phyloP scores from a whole-genome alignment of 2,888 invertebrate species.

The Andrena flavipes region DNA sequence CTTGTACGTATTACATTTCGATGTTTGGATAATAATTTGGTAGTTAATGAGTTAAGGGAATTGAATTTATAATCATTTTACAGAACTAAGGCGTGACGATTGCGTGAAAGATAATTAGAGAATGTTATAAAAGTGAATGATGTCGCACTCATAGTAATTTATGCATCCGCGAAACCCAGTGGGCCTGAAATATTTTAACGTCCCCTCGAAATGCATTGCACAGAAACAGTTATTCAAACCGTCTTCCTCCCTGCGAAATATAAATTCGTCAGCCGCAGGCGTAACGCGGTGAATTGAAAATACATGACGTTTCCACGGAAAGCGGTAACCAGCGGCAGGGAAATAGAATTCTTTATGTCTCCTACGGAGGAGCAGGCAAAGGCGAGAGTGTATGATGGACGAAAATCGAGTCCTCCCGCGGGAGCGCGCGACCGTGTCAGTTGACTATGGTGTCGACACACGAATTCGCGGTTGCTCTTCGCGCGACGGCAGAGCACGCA shows the following conservation, averaged over 20 bases:
- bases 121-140: no score
- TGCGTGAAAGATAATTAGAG: no score
- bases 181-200: background rate
- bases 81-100: no score
- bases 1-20: no score
- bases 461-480: conserved; percentile 31
- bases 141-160: no score
- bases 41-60: no score
- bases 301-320: conserved; percentile 1
- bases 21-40: no score
- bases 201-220: background rate
- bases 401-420: background rate
- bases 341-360: background rate
- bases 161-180: background rate
- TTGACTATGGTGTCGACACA: background rate
- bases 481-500: background rate
- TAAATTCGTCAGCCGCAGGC: conserved; percentile 1
- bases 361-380: background rate
- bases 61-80: no score
- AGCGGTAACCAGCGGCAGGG: background rate
- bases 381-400: background rate
- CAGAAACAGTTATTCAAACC: background rate
- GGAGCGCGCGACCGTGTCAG: background rate
- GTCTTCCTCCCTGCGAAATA: background rate
- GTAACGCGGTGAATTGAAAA: conserved; percentile 10